Conservation (phyloP, 2,797 vertebrate species). For the Anguilla marmorata region DNA sequence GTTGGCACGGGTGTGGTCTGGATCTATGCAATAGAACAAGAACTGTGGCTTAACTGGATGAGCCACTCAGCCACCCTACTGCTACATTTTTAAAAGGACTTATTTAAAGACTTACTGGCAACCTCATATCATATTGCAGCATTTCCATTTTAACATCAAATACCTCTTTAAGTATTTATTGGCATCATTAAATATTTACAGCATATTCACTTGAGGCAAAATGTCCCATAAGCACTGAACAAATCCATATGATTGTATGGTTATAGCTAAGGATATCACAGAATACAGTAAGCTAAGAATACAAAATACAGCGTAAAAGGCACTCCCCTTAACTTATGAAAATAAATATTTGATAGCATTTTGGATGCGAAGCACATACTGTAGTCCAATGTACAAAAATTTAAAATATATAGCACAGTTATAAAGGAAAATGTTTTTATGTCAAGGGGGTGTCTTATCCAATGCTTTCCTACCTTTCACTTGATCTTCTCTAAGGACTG, state of each 20-base stretch:
- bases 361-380: neutral
- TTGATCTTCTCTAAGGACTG: neutral
- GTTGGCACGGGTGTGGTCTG: no score
- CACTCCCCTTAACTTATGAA: neutral
- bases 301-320: neutral
- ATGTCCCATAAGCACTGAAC: neutral
- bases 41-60: neutral
- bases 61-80: neutral
- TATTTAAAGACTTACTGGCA: neutral
- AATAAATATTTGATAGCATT: neutral
- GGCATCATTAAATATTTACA: conserved; percentile 4
- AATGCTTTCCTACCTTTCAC: neutral
- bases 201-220: neutral
- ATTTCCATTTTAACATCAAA: neutral
- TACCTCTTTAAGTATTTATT: neutral
- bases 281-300: no score
- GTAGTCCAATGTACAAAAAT: no score
- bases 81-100: neutral
- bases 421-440: neutral
- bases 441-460: neutral
- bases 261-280: neutral
- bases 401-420: neutral
- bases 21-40: neutral
- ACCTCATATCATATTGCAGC: neutral
- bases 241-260: neutral